Percentiles rank a stretch among this genome's conserved stretches.
phyloP scores from a whole-genome alignment of 2,797 vertebrate species.

The Triplophysa yarkandensis region DNA sequence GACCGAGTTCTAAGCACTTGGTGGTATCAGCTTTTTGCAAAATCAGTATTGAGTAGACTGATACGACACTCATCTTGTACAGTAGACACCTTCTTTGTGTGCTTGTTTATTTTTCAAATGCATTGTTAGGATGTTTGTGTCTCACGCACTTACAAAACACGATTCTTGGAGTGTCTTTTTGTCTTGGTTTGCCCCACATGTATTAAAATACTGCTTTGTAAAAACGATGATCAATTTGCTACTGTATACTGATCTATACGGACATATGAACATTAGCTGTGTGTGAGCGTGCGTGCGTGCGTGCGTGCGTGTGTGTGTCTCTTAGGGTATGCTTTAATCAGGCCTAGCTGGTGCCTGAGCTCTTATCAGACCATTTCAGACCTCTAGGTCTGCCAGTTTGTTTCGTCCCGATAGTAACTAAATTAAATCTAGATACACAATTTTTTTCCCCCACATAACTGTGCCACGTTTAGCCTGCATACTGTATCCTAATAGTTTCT shows the following conservation, averaged over 20 bases:
- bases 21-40: constrained; percentile 30
- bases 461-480: constrained; percentile 40
- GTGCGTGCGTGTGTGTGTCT: constrained; percentile 21
- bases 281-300: not conserved
- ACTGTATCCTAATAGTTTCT: constrained; percentile 29
- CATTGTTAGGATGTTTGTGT: constrained; percentile 1
- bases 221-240: not conserved
- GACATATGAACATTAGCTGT: constrained; percentile 1
- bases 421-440: constrained; percentile 68
- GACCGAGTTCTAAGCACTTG: constrained; percentile 40
- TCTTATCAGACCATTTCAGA: constrained; percentile 67
- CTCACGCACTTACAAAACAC: constrained; percentile 2
- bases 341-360: constrained; percentile 58
- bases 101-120: constrained; percentile 39
- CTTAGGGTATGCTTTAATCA: constrained; percentile 60
- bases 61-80: constrained; percentile 31
- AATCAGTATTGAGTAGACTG: constrained; percentile 32
- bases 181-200: not conserved
- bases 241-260: constrained; percentile 27
- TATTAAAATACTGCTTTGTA: not conserved
- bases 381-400: constrained; percentile 63
- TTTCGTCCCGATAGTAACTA: constrained; percentile 62
- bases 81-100: constrained; percentile 47
- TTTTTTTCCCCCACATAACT: constrained; percentile 60
- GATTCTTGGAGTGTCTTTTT: constrained; percentile 14